Conservation (phyloP, 2,113 vertebrate species). For the Neogale vison region DNA sequence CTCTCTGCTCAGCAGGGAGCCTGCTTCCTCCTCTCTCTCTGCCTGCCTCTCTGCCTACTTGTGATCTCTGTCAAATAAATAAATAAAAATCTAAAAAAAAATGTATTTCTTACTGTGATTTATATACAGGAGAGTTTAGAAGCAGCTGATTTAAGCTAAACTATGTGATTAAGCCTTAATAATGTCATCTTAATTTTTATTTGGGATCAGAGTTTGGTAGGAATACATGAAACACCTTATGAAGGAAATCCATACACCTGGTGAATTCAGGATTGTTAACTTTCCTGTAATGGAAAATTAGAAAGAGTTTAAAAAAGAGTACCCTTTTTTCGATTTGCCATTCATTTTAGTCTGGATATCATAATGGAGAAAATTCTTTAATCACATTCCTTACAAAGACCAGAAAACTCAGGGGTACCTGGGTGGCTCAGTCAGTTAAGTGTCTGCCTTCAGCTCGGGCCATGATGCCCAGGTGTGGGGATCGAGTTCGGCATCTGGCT, state of each 20-base stretch:
- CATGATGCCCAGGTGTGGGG: background rate
- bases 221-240: background rate
- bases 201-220: background rate
- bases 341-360: background rate
- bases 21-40: too few species aligned
- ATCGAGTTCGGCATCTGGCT: background rate
- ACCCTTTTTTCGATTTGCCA: background rate
- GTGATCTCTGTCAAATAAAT: too few species aligned
- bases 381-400: background rate
- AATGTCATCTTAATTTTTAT: constrained; percentile 26
- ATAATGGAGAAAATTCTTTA: background rate
- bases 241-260: background rate
- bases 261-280: background rate
- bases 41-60: too few species aligned
- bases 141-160: constrained; percentile 5
- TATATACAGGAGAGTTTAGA: constrained; percentile 4
- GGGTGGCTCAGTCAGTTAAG: background rate
- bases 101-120: background rate
- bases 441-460: too few species aligned
- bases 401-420: background rate
- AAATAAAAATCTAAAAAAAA: too few species aligned
- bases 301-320: background rate
- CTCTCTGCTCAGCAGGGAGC: too few species aligned
- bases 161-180: background rate
- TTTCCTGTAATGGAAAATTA: background rate